A percentile compares a stretch with the other conserved stretches of the same genome.
These are phyloP conservation scores for Myotis brandtii DNA, from an alignment of 2,113 vertebrate genomes.

Conservation along the genomic window DNA sequence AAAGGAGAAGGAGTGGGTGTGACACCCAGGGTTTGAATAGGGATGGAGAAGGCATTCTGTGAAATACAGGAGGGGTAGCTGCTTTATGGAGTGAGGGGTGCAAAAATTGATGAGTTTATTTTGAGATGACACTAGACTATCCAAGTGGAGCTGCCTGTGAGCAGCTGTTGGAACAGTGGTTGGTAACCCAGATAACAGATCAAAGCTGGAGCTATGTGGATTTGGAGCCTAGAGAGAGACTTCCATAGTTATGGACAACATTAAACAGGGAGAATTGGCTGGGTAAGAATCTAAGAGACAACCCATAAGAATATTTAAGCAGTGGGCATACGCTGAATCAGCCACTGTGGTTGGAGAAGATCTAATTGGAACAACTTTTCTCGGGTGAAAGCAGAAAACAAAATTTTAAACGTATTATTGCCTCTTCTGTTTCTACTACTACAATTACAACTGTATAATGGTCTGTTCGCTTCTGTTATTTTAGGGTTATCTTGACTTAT, in stretches of 20 bases:
- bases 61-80: background rate
- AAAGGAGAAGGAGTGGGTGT: background rate
- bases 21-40: background rate
- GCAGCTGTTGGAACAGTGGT: no score
- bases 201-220: background rate
- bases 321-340: no score
- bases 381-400: background rate
- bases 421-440: background rate
- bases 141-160: background rate
- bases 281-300: rapidly evolving
- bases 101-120: background rate
- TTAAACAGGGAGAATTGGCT: background rate
- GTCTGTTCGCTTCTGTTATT: background rate
- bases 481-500: background rate
- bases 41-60: background rate
- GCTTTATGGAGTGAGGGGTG: no score
- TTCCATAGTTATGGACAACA: rapidly evolving
- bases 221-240: background rate
- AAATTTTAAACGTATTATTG: background rate
- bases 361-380: background rate
- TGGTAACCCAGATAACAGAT: background rate
- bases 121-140: background rate
- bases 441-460: background rate
- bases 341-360: no score
- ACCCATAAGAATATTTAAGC: no score